Base-by-base conservation (phyloP, 92 coral and sea anemone genomes). In the Paramuricea clavata region DNA sequence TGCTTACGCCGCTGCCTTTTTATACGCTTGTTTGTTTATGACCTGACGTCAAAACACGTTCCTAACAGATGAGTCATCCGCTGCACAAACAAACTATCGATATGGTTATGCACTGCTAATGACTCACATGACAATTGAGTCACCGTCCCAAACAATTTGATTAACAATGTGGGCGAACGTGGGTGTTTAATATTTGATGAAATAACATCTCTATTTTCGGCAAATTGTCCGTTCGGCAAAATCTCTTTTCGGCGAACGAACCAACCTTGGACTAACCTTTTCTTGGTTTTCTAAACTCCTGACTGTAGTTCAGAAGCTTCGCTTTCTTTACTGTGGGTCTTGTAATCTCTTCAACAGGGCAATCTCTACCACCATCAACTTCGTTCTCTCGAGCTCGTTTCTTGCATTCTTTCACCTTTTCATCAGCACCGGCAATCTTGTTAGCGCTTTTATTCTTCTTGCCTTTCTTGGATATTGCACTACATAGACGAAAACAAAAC, bases 341-440 rank as follows among this genome's bases (percentile, higher is more conserved):
- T 5, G 11, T 8, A 31, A 0, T 30, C 41, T 31, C 65, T 30
- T 49, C 65, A 11, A 23, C 81, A 76, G 12, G 16, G 15, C 28
- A 12, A 16, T 42, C 78, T 22, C 47, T 69, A 19, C 41, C 67
- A 17, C 16, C 69, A 34, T 86, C 54, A 6, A 50, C 88, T 11
- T 89, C 93, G 1, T 76, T 87, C 15, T 85, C 92, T 68, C 91
- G 27, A 6, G 28, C 81, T 52, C 90, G 67, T 57, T 90, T 89
- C 75, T 82, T 87, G 76, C 88, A 42, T 33, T 52, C 5, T 28
- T 27, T 49, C 57, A 10, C 33, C 32, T 39, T 33, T 15, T 39
- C 31, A 19, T 56, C 64, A n/a, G 25, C 76, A n/a, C 32, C 7
- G 35, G 49, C 21, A 22, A 22, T 42, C 27, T 27, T 4, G 82